Percentiles rank a stretch among this genome's conserved stretches.
These are phyloP conservation scores for Kryphioiulus occultus DNA, from an alignment of 2,888 invertebrate genomes.

Conservation along the genomic window DNA sequence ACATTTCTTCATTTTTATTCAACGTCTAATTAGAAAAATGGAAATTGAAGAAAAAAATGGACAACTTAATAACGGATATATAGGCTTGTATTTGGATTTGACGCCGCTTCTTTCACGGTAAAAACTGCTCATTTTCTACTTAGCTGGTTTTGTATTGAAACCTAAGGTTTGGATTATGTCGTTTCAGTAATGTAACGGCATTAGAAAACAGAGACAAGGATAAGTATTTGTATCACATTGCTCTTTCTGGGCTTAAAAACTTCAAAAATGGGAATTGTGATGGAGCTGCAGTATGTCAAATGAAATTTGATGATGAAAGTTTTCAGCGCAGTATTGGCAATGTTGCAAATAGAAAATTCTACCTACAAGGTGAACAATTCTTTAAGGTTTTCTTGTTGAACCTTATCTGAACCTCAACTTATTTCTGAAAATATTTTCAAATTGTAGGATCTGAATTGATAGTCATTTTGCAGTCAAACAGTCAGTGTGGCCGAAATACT, in stretches of 20 bases:
- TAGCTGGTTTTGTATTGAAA: neutral
- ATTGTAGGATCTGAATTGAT: constrained; percentile 10
- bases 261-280: constrained; percentile 8
- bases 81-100: constrained; percentile 24
- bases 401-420: neutral
- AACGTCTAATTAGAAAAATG: neutral
- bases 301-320: neutral
- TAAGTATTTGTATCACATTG: neutral
- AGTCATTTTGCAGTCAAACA: constrained; percentile 35
- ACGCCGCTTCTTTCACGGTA: constrained; percentile 39
- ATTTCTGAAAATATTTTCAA: neutral
- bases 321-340: constrained; percentile 39
- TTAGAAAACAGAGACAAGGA: neutral
- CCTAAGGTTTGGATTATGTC: neutral
- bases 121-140: neutral
- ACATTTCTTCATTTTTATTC: neutral
- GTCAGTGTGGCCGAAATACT: constrained; percentile 15
- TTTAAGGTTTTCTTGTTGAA: neutral
- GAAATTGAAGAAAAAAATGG: constrained; percentile 41
- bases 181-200: neutral
- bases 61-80: neutral
- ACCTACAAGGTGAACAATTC: neutral
- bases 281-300: constrained; percentile 43
- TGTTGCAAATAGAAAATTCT: constrained; percentile 20
- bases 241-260: neutral